Evolutionary conservation across 2,113 vertebrate genomes (phyloP), one percentile per base, ranked within the genome.

Genomic region (Ammodytes dubius): DNA sequence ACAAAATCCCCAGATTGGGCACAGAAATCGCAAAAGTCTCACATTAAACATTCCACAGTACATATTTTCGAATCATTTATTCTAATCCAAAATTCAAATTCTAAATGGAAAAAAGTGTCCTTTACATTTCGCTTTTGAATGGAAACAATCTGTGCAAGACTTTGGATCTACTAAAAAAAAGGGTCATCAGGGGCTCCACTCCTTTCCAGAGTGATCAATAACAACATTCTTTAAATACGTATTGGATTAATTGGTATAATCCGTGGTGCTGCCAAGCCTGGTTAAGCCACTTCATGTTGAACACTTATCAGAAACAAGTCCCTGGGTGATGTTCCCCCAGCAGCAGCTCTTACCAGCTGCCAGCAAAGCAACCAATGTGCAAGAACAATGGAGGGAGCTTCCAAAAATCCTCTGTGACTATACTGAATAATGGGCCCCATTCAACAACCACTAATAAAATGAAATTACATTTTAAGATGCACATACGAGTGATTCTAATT

Each of bases 271-370:
- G 67, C 45, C 54, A 64, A 40, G 61, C 11, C 61, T 27, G 27
- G 27, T 27, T 27, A 56, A 9, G 54, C 39, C n/a, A 27, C 67
- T 65, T 71, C 70, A 80, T 89, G 78, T 77, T 43, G 52, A 80
- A 75, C 69, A 80, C 68, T 27, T 65, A 84, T 82, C 60, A 66
- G 42, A 70, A 72, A 65, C 15, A 13, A 60, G 56, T 81, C 67
- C 74, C 76, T 1, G 40, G 43, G 77, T 35, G 59, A 46, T 37
- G 77, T 53, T 35, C 60, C 56, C 77, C 52, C 75, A 59, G 58
- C 63, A 68, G 75, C 74, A 87, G 79, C 80, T 53, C 61, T 56
- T 10, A 61, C 59, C 60, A 58, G 70, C 79, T 88, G 77, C 84
- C 65, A 74, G 61, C 54, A 65, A 83, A 80, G 43, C 69, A 73